Evolutionary conservation across 2,888 invertebrate genomes (phyloP), one percentile per base, ranked within the genome.

Genomic region (Pollenia amentaria): DNA sequence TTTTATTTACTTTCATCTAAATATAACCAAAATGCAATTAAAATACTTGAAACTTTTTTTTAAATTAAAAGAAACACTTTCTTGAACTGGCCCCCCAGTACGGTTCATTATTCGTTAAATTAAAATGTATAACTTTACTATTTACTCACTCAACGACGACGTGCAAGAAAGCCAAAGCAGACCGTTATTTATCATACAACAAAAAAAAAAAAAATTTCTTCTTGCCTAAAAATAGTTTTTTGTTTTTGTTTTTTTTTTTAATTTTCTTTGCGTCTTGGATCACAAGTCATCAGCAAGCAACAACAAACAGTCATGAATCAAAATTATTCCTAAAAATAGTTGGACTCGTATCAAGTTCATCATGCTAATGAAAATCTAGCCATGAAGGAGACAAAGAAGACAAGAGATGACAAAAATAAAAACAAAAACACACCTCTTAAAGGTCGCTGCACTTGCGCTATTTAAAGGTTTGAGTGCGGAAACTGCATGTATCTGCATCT

Each of bases 391-490:
- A 83, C 78, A 83, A 79, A 82, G 75, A 29, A 29, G 29, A 29
- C 29, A 29, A 29, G 29, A 29, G 4, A 29, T 29, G 29, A 51
- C 75, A 69, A 51, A 29, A 18, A 16, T 11, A 69, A n/a, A 16
- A 67, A 18, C 16, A 75, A 46, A 79, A 78, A 48, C 29, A 48
- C 29, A 67, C 44, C 57, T 48, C 40, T 48, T 55, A 78, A 70
- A 85, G 85, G 85, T 85, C 76, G 80, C 85, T 80, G 85, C 85
- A 70, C 85, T 80, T 85, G 80, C 70, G 76, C 85, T 76, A 76
- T 76, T 75, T 80, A 21, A 77, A 62, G 48, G 18, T 18, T 75
- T 80, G 14, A 77, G 48, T 62, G 18, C 38, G 40, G 14, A 3
- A n/a, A 57, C 44, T 64, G 21, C 29, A 29, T 6, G 29, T 29